Evolutionary conservation across 2,113 vertebrate species (phyloP).

Genomic region (Elaphurus davidianus): DNA sequence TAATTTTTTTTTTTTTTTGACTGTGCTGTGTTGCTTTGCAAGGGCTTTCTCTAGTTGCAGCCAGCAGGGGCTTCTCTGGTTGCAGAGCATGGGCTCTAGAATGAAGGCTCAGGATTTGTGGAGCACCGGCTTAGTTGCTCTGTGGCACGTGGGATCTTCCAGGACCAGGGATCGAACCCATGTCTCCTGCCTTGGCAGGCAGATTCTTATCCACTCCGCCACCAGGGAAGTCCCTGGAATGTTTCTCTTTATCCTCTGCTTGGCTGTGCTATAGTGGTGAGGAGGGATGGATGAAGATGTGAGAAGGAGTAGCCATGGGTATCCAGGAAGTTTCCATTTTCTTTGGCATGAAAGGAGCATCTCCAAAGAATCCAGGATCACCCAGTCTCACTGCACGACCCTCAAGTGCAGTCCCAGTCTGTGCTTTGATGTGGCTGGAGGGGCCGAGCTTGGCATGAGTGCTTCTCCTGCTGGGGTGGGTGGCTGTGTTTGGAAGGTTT

Average conservation of each 20-base stretch:
- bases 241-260: fast-evolving
- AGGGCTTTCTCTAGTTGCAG: not conserved
- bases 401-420: not conserved
- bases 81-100: not conserved
- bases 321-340: not conserved
- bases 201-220: not conserved
- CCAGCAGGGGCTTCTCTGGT: not conserved
- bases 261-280: fast-evolving
- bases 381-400: fast-evolving
- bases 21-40: not conserved
- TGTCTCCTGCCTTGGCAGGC: not conserved
- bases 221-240: not conserved
- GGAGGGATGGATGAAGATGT: not conserved
- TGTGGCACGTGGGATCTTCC: not conserved
- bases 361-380: fast-evolving
- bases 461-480: fast-evolving
- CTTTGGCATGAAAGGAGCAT: no score
- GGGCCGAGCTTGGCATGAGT: fast-evolving
- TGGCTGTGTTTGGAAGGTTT: not conserved
- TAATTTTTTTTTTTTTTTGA: not conserved
- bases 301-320: fast-evolving
- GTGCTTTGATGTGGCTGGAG: fast-evolving
- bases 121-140: not conserved
- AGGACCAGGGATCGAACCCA: not conserved
- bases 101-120: not conserved